A percentile compares a stretch with the other conserved stretches of the same genome.
Conservation (phyloP, 2,113 vertebrate genomes). For the Lates calcarifer region DNA sequence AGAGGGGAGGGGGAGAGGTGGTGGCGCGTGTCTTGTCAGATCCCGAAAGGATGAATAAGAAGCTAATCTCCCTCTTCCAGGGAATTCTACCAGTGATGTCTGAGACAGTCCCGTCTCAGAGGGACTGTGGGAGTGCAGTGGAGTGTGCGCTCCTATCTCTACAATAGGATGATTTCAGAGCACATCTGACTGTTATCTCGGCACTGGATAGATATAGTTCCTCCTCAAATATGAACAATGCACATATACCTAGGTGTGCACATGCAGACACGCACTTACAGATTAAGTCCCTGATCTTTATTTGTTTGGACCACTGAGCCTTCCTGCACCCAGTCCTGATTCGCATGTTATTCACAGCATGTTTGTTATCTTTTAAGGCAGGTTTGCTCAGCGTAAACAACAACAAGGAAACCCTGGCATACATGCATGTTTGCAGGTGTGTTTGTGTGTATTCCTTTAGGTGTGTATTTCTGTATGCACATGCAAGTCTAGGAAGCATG, state of each 20-base stretch:
- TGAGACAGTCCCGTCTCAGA: constrained; percentile 61
- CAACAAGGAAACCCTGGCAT: background rate
- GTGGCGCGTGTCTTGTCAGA: constrained; percentile 71
- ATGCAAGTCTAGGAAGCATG: background rate
- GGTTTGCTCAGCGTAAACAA: constrained; percentile 32
- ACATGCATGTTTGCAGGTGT: background rate
- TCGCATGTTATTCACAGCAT: constrained; percentile 1
- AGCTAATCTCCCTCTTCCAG: constrained; percentile 78
- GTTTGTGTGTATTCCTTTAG: background rate
- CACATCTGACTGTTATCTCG: constrained; percentile 52
- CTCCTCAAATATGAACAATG: constrained; percentile 46
- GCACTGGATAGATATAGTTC: constrained; percentile 33
- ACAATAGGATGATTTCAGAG: constrained; percentile 55
- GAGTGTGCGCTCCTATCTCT: constrained; percentile 46
- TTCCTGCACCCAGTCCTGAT: constrained; percentile 4
- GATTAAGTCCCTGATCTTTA: constrained; percentile 24
- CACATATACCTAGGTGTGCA: constrained; percentile 12
- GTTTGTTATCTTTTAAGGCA: constrained; percentile 52
- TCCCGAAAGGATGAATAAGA: constrained; percentile 76
- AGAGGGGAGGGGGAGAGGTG: background rate
- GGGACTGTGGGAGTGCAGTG: constrained; percentile 59
- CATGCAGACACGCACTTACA: background rate
- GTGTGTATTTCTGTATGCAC: constrained; percentile 1
- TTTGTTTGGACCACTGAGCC: constrained; percentile 41
- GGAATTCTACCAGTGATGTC: constrained; percentile 72